Percentiles rank a stretch among this genome's conserved stretches.
Evolutionary conservation across 2,797 vertebrate species (phyloP).

Genomic region (Tragelaphus eurycerus): DNA sequence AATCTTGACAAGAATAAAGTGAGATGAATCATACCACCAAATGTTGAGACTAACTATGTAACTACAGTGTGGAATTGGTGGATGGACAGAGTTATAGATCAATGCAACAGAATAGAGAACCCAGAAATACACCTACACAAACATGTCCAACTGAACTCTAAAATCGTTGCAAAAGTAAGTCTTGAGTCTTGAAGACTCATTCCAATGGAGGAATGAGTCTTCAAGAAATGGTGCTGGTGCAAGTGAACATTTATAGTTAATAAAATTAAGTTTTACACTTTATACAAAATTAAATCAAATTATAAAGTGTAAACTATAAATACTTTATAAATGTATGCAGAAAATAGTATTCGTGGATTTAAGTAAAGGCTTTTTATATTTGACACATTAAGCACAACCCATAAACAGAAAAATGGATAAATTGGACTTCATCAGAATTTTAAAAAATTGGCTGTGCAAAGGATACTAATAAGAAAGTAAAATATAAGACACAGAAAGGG

Average conservation of each 20-base stretch:
- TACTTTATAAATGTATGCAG: neutral
- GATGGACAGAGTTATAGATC: neutral
- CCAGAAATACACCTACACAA: neutral
- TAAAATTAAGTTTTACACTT: neutral
- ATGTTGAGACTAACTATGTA: neutral
- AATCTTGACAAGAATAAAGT: neutral
- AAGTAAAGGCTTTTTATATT: neutral
- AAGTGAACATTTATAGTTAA: neutral
- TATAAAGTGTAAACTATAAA: neutral
- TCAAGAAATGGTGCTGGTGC: neutral
- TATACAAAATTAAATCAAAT: neutral
- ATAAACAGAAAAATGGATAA: neutral
- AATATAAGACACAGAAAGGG: neutral
- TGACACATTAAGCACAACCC: neutral
- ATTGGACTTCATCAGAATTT: neutral
- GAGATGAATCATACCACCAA: neutral
- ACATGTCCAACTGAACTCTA: neutral
- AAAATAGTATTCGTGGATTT: neutral
- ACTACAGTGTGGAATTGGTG: neutral
- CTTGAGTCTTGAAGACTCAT: neutral
- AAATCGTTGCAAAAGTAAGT: neutral
- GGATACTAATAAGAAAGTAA: neutral
- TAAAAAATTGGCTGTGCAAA: neutral
- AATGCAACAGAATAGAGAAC: neutral
- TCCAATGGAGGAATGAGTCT: neutral